A percentile compares a stretch with the other conserved stretches of the same genome.
Conservation (phyloP, 2,113 vertebrate genomes). For the Corythornis vintsioides region DNA sequence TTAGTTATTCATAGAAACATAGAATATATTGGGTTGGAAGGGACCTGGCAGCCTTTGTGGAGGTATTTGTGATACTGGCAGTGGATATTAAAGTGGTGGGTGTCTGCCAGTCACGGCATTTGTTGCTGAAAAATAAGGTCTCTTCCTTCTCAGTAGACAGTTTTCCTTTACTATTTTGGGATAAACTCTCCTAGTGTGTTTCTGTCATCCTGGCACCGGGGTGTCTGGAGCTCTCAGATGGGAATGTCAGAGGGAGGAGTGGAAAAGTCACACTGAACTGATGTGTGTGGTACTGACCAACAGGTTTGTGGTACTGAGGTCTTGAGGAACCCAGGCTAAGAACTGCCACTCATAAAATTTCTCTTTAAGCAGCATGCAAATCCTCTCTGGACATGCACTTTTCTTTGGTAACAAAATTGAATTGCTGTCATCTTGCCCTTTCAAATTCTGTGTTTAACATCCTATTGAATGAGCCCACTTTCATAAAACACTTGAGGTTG, state of each 20-base stretch:
- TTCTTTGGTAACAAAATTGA: not conserved
- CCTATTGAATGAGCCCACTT: not conserved
- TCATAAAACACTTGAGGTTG: not conserved
- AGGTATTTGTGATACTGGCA: not conserved
- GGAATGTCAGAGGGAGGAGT: not conserved
- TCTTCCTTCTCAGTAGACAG: not conserved
- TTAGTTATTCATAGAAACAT: not conserved
- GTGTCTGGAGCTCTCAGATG: not conserved
- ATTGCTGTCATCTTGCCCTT: not conserved
- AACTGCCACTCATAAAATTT: not conserved
- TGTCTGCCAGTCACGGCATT: not conserved
- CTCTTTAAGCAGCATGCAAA: rapidly evolving
- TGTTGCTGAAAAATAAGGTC: not conserved
- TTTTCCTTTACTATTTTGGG: not conserved
- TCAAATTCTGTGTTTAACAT: not conserved
- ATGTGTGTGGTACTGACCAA: not conserved
- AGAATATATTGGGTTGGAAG: no score
- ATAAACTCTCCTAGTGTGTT: rapidly evolving
- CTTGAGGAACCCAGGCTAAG: not conserved
- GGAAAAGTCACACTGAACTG: not conserved
- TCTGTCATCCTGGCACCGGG: not conserved
- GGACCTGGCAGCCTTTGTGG: not conserved
- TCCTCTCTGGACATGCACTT: not conserved
- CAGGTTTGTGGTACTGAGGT: not conserved
- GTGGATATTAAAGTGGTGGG: not conserved